Base-by-base conservation (phyloP, 1,140 invertebrate species). In the Galendromus occidentalis region DNA sequence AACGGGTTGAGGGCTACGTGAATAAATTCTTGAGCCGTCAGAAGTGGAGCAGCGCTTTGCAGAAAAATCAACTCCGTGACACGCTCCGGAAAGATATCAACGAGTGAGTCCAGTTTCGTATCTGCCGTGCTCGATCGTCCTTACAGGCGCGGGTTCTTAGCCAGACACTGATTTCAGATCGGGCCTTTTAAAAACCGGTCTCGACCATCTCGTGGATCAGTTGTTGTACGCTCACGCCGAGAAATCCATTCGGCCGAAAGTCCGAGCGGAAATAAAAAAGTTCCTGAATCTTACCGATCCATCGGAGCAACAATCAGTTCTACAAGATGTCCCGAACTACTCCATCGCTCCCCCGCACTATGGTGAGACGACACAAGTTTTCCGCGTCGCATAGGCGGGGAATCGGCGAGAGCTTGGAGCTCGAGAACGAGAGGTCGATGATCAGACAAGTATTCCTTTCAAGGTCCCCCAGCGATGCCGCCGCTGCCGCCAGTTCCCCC, bases 1-100 rank as follows among this genome's bases (percentile, higher is more conserved):
- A 90, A 73, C 80, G 90, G 67, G 90, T 95, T 0, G 90, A 94
- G 76, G 83, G 82, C 30, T 86, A 86, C 45, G 89, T 94, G 0
- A 80, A 83, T 28, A 81, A 82, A 6, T 95, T 92, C 75, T 77
- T 95, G 1, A 80, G 80, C 2, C 81, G 83, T 42, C 85, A 90
- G 75, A 80, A 77, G 70, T 96, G 91, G 91, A 86, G 82, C 68
- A 82, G 86, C 42, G 86, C 87, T 71, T 77, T 91, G 64, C 92
- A 92, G 74, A 94, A 94, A 75, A 92, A 92, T 73, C 88, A 93
- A 73, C 73, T 95, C 0, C 79, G 92, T 67, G 91, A 95, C 73
- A 86, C 83, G 68, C 78, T 95, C 0, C 78, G 91, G 41, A 88
- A 88, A 73, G 86, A 92, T 72, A 87, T 95, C 51, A 81, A 86